These are phyloP conservation scores for Melanotaenia duboulayi DNA, from an alignment of 2,113 vertebrate genomes.

Conservation along the genomic window DNA sequence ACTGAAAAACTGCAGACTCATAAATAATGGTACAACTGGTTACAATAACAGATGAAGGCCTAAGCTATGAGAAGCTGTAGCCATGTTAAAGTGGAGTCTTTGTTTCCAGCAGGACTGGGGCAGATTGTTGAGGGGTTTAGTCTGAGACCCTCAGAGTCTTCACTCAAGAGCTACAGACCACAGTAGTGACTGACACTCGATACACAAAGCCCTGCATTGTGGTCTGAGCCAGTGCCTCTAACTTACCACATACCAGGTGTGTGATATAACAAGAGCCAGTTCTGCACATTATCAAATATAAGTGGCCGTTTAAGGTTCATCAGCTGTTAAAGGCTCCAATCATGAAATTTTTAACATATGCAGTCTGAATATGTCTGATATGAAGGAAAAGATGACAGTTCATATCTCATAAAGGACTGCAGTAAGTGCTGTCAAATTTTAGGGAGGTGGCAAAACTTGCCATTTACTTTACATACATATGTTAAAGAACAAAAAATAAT, in stretches of 20 bases:
- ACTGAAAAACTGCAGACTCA: constrained; percentile 92
- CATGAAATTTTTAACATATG: constrained; percentile 40
- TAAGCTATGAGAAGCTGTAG: constrained; percentile 68
- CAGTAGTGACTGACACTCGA: constrained; percentile 74
- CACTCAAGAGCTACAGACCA: constrained; percentile 63
- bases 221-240: constrained; percentile 59
- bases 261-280: constrained; percentile 65
- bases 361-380: constrained; percentile 35
- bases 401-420: constrained; percentile 7
- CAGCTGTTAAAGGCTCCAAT: constrained; percentile 53
- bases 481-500: constrained; percentile 17
- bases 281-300: constrained; percentile 69
- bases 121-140: constrained; percentile 63
- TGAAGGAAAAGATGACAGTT: constrained; percentile 15
- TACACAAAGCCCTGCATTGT: constrained; percentile 79
- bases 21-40: constrained; percentile 96
- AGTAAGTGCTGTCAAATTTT: constrained; percentile 30
- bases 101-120: constrained; percentile 64
- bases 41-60: constrained; percentile 90
- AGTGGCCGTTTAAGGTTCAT: constrained; percentile 54
- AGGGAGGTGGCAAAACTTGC: constrained; percentile 9
- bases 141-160: constrained; percentile 59
- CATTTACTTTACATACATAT: constrained; percentile 21
- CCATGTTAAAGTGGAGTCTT: constrained; percentile 75
- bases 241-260: constrained; percentile 77